Conservation (phyloP, 37 sponge, comb jelly and placozoan genomes). For the Haliclona indistincta region DNA sequence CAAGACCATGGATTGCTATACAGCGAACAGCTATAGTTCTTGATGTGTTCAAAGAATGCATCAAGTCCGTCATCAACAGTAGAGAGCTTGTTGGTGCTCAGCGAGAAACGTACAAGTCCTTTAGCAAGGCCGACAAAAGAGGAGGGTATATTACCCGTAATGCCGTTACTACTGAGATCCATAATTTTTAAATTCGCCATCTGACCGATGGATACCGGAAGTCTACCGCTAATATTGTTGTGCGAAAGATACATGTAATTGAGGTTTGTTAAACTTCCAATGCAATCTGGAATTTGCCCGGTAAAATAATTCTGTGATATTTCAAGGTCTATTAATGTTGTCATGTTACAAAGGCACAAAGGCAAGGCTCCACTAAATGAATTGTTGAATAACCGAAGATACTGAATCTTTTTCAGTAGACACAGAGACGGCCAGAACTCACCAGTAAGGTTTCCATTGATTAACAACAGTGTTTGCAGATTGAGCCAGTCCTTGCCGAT, state of each 20-base stretch:
- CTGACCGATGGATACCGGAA: conserved; percentile 19
- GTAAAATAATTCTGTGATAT: conserved; percentile 33
- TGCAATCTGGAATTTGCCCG: conserved; percentile 37
- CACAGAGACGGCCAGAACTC: conserved; percentile 58
- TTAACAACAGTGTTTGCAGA: conserved; percentile 32
- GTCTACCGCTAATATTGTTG: conserved; percentile 24
- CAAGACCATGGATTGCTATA: conserved; percentile 58
- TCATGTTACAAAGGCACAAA: conserved; percentile 49
- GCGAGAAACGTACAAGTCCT: background rate
- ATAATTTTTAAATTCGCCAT: conserved; percentile 17
- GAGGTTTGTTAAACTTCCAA: conserved; percentile 28
- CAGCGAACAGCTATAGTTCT: conserved; percentile 33
- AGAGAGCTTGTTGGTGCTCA: conserved; percentile 39
- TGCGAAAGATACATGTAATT: conserved; percentile 8
- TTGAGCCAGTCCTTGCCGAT: conserved; percentile 60
- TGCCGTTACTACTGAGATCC: conserved; percentile 22
- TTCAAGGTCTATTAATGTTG: conserved; percentile 12
- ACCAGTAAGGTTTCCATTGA: conserved; percentile 61
- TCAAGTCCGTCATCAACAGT: conserved; percentile 34
- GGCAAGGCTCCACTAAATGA: conserved; percentile 56
- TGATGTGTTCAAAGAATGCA: conserved; percentile 26
- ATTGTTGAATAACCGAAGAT: conserved; percentile 65
- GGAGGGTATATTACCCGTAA: conserved; percentile 33
- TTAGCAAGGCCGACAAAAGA: conserved; percentile 11
- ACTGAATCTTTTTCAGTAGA: conserved; percentile 25